phyloP scores from a whole-genome alignment of 1,140 invertebrate species.

The Plectrocnemia conspersa region DNA sequence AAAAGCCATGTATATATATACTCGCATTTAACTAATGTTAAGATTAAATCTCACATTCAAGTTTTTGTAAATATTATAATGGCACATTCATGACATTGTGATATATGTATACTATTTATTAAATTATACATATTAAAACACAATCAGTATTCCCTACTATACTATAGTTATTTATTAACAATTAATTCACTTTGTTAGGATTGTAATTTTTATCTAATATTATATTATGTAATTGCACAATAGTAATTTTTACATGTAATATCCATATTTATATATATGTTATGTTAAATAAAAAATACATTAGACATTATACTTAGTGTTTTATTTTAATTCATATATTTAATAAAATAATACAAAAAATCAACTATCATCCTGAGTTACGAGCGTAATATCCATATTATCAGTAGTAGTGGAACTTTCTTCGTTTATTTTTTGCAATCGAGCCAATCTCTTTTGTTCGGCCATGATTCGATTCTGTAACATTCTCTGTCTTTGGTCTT shows the following conservation, averaged over 20 bases:
- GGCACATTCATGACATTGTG: too few relatives aligned
- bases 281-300: too few relatives aligned
- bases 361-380: too few relatives aligned
- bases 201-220: not conserved
- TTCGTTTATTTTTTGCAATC: slow-evolving; percentile 16
- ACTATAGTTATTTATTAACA: slow-evolving; percentile 1
- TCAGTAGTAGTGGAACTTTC: too few relatives aligned
- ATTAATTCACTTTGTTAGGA: not conserved
- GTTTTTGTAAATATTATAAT: too few relatives aligned
- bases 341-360: too few relatives aligned
- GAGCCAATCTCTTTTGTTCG: slow-evolving; percentile 42
- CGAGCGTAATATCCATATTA: too few relatives aligned
- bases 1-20: too few relatives aligned
- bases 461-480: slow-evolving; percentile 44
- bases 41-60: too few relatives aligned
- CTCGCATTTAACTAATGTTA: too few relatives aligned
- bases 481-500: slow-evolving; percentile 48
- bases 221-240: not conserved
- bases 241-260: not conserved
- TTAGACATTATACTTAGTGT: too few relatives aligned
- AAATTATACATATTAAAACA: not conserved
- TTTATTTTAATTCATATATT: too few relatives aligned
- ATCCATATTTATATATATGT: not conserved
- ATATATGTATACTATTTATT: not conserved
- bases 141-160: not conserved